Percentiles rank a stretch among this genome's conserved stretches.
Evolutionary conservation across 2,888 invertebrate species (phyloP).

Genomic region (Gerris lacustris): DNA sequence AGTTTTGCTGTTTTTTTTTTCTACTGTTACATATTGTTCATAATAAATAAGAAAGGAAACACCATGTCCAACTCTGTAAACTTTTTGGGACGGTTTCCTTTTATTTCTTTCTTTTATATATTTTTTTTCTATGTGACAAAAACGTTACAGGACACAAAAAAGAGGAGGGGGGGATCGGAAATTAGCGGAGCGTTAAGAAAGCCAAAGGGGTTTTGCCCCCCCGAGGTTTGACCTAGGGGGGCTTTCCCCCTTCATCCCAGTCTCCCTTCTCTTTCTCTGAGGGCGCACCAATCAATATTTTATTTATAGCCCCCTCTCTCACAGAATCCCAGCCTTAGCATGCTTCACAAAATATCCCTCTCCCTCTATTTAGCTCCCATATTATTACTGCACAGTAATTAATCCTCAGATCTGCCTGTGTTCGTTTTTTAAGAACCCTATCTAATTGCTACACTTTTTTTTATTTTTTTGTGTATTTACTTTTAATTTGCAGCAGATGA

Average conservation of each 20-base stretch:
- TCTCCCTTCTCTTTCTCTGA: background rate
- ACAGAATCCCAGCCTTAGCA: background rate
- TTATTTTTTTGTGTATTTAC: too few species aligned
- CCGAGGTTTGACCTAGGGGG: background rate
- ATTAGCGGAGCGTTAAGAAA: constrained; percentile 5
- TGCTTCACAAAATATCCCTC: too few species aligned
- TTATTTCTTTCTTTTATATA: background rate
- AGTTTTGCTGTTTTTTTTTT: too few species aligned
- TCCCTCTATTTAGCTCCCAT: background rate
- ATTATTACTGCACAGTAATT: background rate
- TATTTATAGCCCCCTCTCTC: constrained; percentile 1
- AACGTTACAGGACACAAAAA: background rate
- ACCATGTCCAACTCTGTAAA: too few species aligned
- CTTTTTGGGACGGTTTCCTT: background rate
- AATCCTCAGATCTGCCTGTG: background rate
- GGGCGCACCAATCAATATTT: constrained; percentile 3
- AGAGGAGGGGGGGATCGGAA: background rate
- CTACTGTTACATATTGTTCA: too few species aligned
- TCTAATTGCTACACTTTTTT: too few species aligned
- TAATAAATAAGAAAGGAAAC: too few species aligned
- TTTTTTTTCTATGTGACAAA: background rate
- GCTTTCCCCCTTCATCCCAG: background rate
- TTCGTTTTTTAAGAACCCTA: background rate
- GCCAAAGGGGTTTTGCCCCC: background rate
- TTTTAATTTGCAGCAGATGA: too few species aligned